Evolutionary conservation across 1,140 invertebrate genomes (phyloP), one percentile per base, ranked within the genome.

Genomic region (Adelges cooleyi): DNA sequence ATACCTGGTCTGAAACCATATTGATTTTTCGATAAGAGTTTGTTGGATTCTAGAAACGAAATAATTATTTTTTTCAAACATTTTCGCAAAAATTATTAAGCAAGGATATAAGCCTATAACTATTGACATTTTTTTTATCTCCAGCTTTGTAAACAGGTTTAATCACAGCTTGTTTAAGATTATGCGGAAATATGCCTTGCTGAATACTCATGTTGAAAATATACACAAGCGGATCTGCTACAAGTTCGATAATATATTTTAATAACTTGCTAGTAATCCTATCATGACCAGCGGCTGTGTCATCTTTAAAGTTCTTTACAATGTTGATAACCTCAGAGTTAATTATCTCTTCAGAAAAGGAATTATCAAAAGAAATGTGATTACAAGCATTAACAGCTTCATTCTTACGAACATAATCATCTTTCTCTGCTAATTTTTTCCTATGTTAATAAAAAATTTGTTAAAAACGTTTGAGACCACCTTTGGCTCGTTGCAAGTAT

Each of bases 21-120:
- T 50, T 49, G 54, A 8, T 62, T 59, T 42, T 66, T 51, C n/a
- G 49, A 52, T 29, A 65, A 20, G 36, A 65, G 18, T 46, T 65
- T 65, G 10, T 42, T 48, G 20, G 40, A 22, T 49, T 65, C 59
- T 17, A 65, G 42, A 49, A 20, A 67, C 29, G n/a, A 22, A 49
- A 59, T 44, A 13, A 67, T 33, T 38, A 52, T n/a, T 23, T 69
- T 66, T 69, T 65, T 72, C 70, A 4, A 72, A 44, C 40, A 69
- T 23, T 51, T 71, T 70, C n/a, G 66, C n/a, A 52, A 38, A 71
- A 53, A 44, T 49, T 65, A 65, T 27, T 67, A 17, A 70, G 50
- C 2, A 70, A 67, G 23, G 69, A 70, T 50, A 71, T 71, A 3
- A 70, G 71, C 50, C 71, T 65, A 59, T 71, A 71, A 66, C 69